Base-by-base conservation (phyloP, 2,113 vertebrate species). In the Calyptommatus sinebrachiatus region DNA sequence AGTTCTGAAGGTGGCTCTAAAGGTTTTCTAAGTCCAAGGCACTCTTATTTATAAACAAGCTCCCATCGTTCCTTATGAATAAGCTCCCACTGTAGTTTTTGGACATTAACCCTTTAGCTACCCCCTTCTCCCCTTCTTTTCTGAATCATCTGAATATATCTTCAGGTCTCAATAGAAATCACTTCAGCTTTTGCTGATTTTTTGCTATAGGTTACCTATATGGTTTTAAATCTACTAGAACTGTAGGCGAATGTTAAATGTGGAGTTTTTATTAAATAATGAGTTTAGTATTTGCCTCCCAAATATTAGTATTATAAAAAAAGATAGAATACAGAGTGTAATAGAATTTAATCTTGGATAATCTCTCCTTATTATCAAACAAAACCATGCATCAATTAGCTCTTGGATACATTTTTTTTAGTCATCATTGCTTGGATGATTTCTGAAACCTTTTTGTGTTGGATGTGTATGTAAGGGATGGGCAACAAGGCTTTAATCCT, bases 51-150 rank as follows among this genome's bases (percentile, higher is more conserved):
- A 53, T 14, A 53, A 53, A 53, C 10, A 53, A 12, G 50, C 50
- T 14, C 11, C 50, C 50, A 53, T 8, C 10, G n/a, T 53, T 53
- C 12, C 16, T 53, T 14, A 50, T 8, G 50, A 28, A 24, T 89
- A 26, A 12, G 86, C 73, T 89, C 24, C 67, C 86, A 92, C 71
- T 73, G 80, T 88, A 67, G 80, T 53, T 86, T 89, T 90, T 12
- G 8, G 10, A 53, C 50, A 53, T 9, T 53, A 14, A 14, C 16
- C 5, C 50, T 53, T 46, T 71, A 12, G 80, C 85, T 91, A 82
- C 88, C 92, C 90, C 86, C 77, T 77, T 85, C 89, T 70, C n/a
- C n/a, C 73, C 72, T 88, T 84, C 87, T 83, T 94, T 91, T 53
- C 16, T 48, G 46, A 48, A 48, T 48, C 46, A 48, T 48, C 46